Conservation (phyloP, 2,797 vertebrate genomes). For the Hypotaenidia philippensis region DNA sequence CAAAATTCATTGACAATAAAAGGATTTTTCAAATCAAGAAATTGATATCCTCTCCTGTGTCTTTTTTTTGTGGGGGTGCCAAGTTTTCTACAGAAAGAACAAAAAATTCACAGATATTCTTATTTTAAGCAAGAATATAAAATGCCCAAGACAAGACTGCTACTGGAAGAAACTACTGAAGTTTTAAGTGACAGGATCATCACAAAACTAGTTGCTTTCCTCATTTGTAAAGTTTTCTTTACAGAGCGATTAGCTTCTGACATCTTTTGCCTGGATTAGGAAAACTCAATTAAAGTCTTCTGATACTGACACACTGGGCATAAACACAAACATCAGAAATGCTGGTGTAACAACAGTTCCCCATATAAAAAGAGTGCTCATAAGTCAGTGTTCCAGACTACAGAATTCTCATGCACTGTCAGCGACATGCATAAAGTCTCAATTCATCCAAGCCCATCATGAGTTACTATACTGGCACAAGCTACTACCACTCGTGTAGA, state of each 20-base stretch:
- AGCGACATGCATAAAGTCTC: neutral
- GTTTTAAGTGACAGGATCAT: neutral
- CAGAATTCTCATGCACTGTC: neutral
- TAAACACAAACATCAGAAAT: neutral
- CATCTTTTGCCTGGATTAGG: neutral
- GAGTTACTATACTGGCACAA: neutral
- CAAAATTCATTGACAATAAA: neutral
- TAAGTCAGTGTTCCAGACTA: neutral
- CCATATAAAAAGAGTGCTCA: neutral
- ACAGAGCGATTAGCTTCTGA: neutral
- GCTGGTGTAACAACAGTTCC: neutral
- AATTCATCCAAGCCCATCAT: neutral
- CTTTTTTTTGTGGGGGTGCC: too few species aligned
- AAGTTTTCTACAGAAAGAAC: neutral
- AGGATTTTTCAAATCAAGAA: neutral
- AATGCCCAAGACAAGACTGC: neutral
- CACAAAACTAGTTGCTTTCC: neutral
- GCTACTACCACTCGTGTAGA: neutral
- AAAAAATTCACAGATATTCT: neutral
- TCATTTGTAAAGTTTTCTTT: neutral
- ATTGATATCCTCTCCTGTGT: neutral
- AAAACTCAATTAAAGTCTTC: neutral
- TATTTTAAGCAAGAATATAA: neutral
- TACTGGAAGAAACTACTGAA: neutral
- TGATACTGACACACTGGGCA: neutral